phyloP scores from a whole-genome alignment of 2,113 vertebrate species.

The Cebus imitator region DNA sequence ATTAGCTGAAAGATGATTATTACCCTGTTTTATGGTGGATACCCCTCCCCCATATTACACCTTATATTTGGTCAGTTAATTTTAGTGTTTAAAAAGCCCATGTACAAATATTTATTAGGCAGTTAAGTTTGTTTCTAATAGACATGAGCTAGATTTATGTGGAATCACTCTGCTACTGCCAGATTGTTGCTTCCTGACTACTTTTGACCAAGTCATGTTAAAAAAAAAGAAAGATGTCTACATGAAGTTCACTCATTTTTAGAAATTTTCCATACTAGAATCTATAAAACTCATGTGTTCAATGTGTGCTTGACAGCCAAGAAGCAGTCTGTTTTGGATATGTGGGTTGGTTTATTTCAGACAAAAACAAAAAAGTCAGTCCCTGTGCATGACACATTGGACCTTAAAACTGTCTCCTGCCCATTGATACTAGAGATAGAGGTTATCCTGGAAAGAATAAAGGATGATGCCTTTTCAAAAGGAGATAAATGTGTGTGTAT shows the following conservation, averaged over 20 bases:
- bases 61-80: conserved; percentile 11
- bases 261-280: conserved; percentile 39
- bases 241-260: conserved; percentile 41
- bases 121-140: not conserved
- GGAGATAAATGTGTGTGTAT: not conserved
- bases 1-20: conserved; percentile 32
- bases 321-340: conserved; percentile 49
- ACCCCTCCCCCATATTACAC: not conserved
- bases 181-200: conserved; percentile 39
- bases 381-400: not conserved
- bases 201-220: conserved; percentile 11
- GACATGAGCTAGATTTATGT: not conserved
- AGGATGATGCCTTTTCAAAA: not conserved
- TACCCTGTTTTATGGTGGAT: not conserved
- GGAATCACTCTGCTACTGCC: not conserved
- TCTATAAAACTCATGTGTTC: conserved; percentile 6
- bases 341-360: conserved; percentile 42
- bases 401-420: conserved; percentile 23
- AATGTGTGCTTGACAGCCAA: conserved; percentile 11
- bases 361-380: conserved; percentile 18
- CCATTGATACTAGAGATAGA: not conserved
- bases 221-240: not conserved
- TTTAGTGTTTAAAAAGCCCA: conserved; percentile 20
- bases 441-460: not conserved
- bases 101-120: not conserved